A percentile compares a stretch with the other conserved stretches of the same genome.
Evolutionary conservation across 2,797 vertebrate genomes (phyloP).

Genomic region (Paramormyrops hopkinsi): DNA sequence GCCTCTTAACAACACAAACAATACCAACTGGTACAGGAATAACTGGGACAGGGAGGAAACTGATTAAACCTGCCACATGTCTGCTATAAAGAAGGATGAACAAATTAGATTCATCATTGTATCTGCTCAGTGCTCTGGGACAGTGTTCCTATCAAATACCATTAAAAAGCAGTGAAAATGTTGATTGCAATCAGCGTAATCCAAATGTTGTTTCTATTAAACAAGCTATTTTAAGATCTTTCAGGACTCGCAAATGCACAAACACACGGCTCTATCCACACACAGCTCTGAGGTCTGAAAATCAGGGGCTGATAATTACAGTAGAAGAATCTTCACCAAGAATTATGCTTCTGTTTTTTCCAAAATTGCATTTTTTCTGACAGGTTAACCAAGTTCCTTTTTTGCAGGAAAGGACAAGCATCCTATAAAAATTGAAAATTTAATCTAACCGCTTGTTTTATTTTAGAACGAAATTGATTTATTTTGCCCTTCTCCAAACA

Average conservation of each 20-base stretch:
- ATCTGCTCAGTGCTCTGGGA: neutral
- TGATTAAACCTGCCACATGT: neutral
- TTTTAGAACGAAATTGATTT: slow-evolving; percentile 3
- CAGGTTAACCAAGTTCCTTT: neutral
- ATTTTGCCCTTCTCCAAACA: neutral
- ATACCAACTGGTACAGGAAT: neutral
- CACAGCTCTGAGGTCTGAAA: neutral
- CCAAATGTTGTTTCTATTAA: neutral
- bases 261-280: neutral
- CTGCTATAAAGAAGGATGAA: neutral
- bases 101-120: neutral
- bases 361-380: neutral
- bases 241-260: neutral
- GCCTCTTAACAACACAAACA: neutral
- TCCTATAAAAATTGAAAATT: neutral
- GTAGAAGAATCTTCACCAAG: neutral
- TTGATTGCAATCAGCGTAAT: neutral
- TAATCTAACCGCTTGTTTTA: slow-evolving; percentile 24
- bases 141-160: neutral
- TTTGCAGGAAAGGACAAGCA: neutral
- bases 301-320: neutral
- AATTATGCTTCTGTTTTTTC: neutral
- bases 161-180: slow-evolving; percentile 4
- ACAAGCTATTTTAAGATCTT: slow-evolving; percentile 5
- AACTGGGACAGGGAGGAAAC: neutral